Percentiles rank a stretch among this genome's conserved stretches.
Conservation (phyloP, 2,797 vertebrate genomes). For the Lophius americanus region DNA sequence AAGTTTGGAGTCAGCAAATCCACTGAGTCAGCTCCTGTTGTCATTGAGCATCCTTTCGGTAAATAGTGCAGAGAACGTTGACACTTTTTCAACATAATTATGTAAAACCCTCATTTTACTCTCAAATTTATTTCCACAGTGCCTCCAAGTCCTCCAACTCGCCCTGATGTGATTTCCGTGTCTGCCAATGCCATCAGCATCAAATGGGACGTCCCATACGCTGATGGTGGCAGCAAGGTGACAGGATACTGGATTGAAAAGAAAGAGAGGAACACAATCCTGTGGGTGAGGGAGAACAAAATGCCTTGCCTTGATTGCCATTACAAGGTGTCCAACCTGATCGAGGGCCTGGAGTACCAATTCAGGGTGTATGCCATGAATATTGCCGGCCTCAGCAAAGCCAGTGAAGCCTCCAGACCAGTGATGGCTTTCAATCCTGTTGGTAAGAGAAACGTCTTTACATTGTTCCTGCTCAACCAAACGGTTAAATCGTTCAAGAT, state of each 20-base stretch:
- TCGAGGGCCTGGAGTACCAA: conserved; percentile 98
- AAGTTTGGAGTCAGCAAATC: conserved; percentile 99
- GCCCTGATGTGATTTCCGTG: conserved; percentile 92
- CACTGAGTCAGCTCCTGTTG: conserved; percentile 89
- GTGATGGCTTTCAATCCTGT: conserved; percentile 96
- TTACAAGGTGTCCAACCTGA: conserved; percentile 91
- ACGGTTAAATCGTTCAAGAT: background rate
- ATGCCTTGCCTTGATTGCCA: conserved; percentile 92
- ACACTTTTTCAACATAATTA: too few relatives aligned
- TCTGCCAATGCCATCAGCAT: conserved; percentile 91
- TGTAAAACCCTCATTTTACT: background rate
- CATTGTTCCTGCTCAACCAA: background rate
- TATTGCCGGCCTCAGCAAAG: conserved; percentile 95
- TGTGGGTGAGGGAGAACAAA: conserved; percentile 99
- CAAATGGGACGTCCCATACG: conserved; percentile 96
- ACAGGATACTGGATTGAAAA: conserved; percentile 99
- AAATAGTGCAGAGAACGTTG: too few relatives aligned
- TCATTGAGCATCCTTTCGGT: conserved; percentile 90
- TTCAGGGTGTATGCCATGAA: conserved; percentile 98
- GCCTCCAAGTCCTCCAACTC: conserved; percentile 93
- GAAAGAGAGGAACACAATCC: conserved; percentile 98
- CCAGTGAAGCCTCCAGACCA: conserved; percentile 96
- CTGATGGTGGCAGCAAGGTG: conserved; percentile 95
- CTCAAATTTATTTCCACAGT: conserved; percentile 75
- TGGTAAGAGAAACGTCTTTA: conserved; percentile 81